Base-by-base conservation (phyloP, 35 echinoderm and acorn worm genomes). In the Apostichopus parvimensis region DNA sequence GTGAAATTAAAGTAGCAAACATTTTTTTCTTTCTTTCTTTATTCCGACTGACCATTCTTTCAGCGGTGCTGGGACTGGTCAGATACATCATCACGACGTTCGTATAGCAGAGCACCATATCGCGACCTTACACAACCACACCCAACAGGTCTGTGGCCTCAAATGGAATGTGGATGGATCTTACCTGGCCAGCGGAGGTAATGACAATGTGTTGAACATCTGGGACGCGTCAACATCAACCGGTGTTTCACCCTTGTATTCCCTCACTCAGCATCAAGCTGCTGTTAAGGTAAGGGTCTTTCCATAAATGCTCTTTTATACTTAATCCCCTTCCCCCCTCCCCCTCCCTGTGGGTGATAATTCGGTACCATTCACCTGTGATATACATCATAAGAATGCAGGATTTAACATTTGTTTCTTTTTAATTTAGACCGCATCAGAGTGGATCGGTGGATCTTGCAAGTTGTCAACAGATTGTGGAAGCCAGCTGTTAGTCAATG, bases 71-170 rank as follows among this genome's bases (percentile, higher is more conserved):
- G 89, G 91, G 22, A 66, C 86, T 23, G 97, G 97, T 11, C 79
- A 83, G 28, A 95, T 98, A 13, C 97, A 98, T 77, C 90, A 98
- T 45, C 97, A 98, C 68, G 97, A 98, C 45, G 97, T 98, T 17
- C 90, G 97, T 9, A 80, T 98, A 0, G 86, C 86, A 1, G 83
- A 98, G 14, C 97, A 98, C 91, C 91, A 94, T 14, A 73, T 96
- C 2, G 91, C 92, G 0, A 93, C 94, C 57, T 25, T 93, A 18
- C 77, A 94, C 9, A 64, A 90, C 76, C 94, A 95, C 93, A 94
- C 86, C 20, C 97, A 98, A 68, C 94, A 95, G 53, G 92, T 98
- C 7, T 98, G 96, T 73, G 94, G 96, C 20, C 78, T 98, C 2
- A 77, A 90, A 21, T 98, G 96, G 96, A 98, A 90, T 77, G 90